Base-by-base conservation (phyloP, 1,140 invertebrate genomes). In the Drosophila takahashii region DNA sequence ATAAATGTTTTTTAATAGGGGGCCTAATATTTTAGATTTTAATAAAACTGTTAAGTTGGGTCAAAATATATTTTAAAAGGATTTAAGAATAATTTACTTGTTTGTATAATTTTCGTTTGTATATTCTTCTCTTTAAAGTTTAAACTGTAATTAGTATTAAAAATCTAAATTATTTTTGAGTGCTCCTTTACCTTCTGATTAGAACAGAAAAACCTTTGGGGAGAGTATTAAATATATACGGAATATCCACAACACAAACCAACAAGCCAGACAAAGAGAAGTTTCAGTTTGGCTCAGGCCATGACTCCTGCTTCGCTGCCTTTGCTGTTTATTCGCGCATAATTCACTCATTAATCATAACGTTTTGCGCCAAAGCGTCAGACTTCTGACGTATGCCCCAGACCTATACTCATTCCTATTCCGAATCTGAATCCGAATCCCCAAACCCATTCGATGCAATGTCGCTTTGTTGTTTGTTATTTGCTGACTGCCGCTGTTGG, bases 341-440 rank as follows among this genome's bases (percentile, higher is more conserved):
- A 87, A 87, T 87, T 87, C 84, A 87, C 84, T 87, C 84, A 87
- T 87, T 87, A 87, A 87, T 87, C 84, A 87, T 87, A 84, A 87
- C 84, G 77, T 84, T 89, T 77, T 87, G 81, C 83, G 75, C 83
- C 67, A 77, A 65, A 69, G 83, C 73, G 71, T 83, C 84, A 87
- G 83, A 79, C 81, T 87, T 70, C 47, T 78, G 70, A 66, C 79
- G 79, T 85, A 78, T 77, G 77, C 54, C 59, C 50, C 52, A 50
- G 60, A 50, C 60, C 64, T 11, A 60, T n/a, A 6, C 18, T 11
- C 29, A n/a, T 16, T 45, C 64, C 60, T 48, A 65, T 51, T 51
- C 60, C 64, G n/a, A 50, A 48, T 39, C 58, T 27, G 45, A 51
- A 41, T 51, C 44, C 26, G 32, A 34, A n/a, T 44, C 16, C 57